These are phyloP conservation scores for Hemibagrus wyckioides DNA, from an alignment of 2,113 vertebrate genomes.

Conservation along the genomic window DNA sequence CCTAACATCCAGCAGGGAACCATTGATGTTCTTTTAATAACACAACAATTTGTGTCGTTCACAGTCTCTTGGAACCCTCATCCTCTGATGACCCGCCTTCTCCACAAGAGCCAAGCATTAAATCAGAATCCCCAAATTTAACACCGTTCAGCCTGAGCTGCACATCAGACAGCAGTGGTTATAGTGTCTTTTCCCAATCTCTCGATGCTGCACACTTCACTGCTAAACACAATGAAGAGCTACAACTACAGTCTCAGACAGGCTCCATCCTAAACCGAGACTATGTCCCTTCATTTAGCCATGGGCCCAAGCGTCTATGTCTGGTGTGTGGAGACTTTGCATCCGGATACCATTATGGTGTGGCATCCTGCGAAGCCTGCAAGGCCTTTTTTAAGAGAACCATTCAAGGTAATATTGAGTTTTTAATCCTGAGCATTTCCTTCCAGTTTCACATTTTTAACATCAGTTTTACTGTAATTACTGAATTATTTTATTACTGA, in stretches of 20 bases:
- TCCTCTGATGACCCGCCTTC: constrained; percentile 59
- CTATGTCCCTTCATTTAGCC: constrained; percentile 51
- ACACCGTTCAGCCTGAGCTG: constrained; percentile 62
- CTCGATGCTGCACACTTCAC: constrained; percentile 41
- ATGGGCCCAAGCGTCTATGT: constrained; percentile 65
- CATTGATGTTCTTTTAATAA: background rate
- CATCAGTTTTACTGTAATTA: background rate
- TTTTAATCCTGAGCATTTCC: background rate
- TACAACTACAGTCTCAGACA: constrained; percentile 54
- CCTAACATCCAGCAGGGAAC: background rate
- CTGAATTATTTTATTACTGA: too few species aligned
- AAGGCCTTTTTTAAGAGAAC: constrained; percentile 78
- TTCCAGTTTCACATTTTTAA: background rate
- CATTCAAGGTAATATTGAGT: constrained; percentile 68
- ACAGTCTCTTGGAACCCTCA: constrained; percentile 59
- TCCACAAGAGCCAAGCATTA: constrained; percentile 48
- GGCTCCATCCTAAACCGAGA: constrained; percentile 61
- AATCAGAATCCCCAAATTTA: constrained; percentile 59
- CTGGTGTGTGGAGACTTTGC: constrained; percentile 75
- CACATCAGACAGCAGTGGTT: constrained; percentile 65
- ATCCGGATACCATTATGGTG: constrained; percentile 71
- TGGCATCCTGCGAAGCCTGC: constrained; percentile 73
- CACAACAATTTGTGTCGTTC: constrained; percentile 17
- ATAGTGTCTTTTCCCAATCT: constrained; percentile 60
- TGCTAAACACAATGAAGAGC: constrained; percentile 26